phyloP scores from a whole-genome alignment of 2,888 invertebrate genomes.

The Machimus rusticus region DNA sequence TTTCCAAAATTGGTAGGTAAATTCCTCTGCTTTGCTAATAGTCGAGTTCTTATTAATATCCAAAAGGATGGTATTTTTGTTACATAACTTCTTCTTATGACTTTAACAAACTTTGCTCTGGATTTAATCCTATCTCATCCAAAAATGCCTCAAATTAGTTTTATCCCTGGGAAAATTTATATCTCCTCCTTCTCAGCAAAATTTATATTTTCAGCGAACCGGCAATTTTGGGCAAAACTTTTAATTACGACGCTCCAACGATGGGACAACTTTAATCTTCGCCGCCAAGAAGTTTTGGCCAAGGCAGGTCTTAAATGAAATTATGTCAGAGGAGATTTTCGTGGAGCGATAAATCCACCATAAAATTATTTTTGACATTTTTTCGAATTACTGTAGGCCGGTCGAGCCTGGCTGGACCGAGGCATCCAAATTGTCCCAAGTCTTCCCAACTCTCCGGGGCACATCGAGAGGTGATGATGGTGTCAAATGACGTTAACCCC shows the following conservation, averaged over 20 bases:
- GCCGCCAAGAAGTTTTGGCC: neutral
- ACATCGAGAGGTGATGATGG: constrained; percentile 4
- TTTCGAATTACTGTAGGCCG: constrained; percentile 6
- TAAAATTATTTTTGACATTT: constrained; percentile 23
- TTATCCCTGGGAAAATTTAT: neutral
- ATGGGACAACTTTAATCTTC: constrained; percentile 8
- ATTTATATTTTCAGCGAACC: neutral
- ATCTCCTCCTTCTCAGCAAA: neutral
- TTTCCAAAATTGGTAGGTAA: neutral
- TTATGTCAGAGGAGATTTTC: constrained; percentile 29
- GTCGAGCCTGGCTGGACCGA: neutral
- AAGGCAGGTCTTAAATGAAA: neutral
- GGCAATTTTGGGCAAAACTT: constrained; percentile 4
- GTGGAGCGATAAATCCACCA: constrained; percentile 21
- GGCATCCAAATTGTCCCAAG: neutral
- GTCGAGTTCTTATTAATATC: neutral
- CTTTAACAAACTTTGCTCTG: neutral
- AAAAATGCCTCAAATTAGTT: neutral
- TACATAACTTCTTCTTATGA: neutral
- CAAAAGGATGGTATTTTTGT: neutral
- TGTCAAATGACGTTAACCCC: constrained; percentile 12
- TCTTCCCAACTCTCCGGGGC: neutral
- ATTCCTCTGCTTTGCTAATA: neutral
- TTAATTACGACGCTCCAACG: neutral
- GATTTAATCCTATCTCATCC: neutral